Conservation (phyloP, 2,113 vertebrate species). For the Notothenia coriiceps region DNA sequence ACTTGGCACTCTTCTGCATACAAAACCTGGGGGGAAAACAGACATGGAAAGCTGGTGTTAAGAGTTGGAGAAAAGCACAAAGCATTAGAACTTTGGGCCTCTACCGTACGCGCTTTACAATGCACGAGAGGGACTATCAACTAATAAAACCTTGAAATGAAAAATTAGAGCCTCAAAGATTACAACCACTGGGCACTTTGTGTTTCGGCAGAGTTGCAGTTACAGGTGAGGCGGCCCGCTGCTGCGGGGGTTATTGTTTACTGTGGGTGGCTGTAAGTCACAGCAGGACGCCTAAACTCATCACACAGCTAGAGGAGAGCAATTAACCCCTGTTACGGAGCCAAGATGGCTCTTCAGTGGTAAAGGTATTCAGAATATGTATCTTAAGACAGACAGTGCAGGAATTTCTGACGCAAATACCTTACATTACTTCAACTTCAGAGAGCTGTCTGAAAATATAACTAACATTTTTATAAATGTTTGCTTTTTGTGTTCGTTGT, state of each 20-base stretch:
- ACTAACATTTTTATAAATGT: too few species aligned
- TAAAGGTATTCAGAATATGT: too few species aligned
- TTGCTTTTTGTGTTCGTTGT: too few species aligned
- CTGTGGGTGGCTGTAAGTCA: constrained; percentile 46
- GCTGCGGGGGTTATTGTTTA: constrained; percentile 63
- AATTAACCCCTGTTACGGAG: background rate
- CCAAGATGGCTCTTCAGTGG: too few species aligned
- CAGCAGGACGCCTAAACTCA: constrained; percentile 41
- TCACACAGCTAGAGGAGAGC: constrained; percentile 36
- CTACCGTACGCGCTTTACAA: constrained; percentile 34
- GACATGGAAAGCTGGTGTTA: constrained; percentile 15
- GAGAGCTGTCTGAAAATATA: too few species aligned
- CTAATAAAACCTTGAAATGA: constrained; percentile 46
- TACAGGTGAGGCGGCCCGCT: constrained; percentile 7
- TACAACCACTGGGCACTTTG: constrained; percentile 52
- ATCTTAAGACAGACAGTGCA: too few species aligned
- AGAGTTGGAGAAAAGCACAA: constrained; percentile 31
- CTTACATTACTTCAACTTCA: too few species aligned
- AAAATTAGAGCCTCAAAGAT: too few species aligned
- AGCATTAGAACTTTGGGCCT: constrained; percentile 32
- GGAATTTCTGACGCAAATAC: too few species aligned
- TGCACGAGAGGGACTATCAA: constrained; percentile 35
- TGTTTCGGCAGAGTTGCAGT: constrained; percentile 53
- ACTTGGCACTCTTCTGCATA: constrained; percentile 97
- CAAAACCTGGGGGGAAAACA: constrained; percentile 89